These are phyloP conservation scores for Coptodon bakossiorum DNA, from an alignment of 2,113 vertebrate genomes.

Conservation along the genomic window DNA sequence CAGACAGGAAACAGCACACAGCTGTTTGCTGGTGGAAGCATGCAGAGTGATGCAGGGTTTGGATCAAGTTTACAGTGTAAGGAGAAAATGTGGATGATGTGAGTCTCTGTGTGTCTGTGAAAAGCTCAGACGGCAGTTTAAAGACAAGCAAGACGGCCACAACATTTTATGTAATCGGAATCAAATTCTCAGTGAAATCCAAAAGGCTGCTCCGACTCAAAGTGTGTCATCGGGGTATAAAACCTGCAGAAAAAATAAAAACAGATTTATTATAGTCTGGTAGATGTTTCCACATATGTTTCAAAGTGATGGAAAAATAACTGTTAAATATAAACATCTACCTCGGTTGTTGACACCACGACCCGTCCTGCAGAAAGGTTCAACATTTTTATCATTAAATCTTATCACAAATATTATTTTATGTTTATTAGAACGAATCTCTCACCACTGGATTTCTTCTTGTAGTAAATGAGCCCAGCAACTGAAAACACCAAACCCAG, in stretches of 20 bases:
- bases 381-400: rapidly evolving
- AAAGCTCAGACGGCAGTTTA: neutral
- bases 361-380: neutral
- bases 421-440: neutral
- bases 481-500: conserved; percentile 39
- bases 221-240: neutral
- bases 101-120: rapidly evolving
- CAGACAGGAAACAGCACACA: neutral
- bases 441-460: conserved; percentile 19
- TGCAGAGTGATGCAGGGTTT: neutral
- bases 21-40: neutral
- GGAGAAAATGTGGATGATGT: neutral
- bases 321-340: neutral
- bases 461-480: conserved; percentile 44
- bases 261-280: neutral
- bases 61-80: neutral
- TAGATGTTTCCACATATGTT: neutral
- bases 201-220: neutral
- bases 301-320: neutral
- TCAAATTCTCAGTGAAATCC: neutral
- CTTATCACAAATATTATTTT: neutral
- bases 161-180: neutral
- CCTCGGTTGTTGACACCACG: neutral
- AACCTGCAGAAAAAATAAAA: neutral
- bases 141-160: neutral